Base-by-base conservation (phyloP, 2,113 vertebrate species). In the Ameiurus melas region DNA sequence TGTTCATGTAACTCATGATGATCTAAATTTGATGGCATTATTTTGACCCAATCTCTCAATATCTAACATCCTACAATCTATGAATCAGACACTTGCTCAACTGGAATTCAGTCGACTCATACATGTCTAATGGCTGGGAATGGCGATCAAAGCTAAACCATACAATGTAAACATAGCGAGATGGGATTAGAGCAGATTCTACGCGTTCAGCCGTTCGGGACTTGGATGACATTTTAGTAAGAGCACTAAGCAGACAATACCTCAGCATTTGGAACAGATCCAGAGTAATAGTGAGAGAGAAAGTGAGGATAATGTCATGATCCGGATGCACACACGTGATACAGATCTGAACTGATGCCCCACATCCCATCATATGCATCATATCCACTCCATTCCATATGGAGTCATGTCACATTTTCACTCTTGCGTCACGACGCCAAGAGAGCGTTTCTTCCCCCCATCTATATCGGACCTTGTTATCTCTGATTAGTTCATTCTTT, bases 401-500 rank as follows among this genome's bases (percentile, higher is more conserved):
- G 43, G 43, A 36, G 30, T 80, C 51, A 30, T 3, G n/a, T 55
- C 43, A 30, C 77, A 55, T 79, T n/a, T 30, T 17, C 27, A n/a
- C 16, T 55, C 39, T 30, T 20, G 79, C 36, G 51, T 55, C 47
- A 39, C 3, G 22, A 75, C 2, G 1, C 22, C 39, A 25, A 47
- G 39, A 4, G 6, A 78, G 75, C 22, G 14, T 17, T 51, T n/a
- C 43, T 78, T 53, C 43, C 25, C 39, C 71, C 70, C 9, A 5
- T 43, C 71, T 47, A 25, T 47, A 75, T 75, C 12, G 8, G 22
- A 75, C 20, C 71, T 78, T 53, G 75, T 68, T 33, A 84, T 53
- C 27, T 84, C 43, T 30, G 27, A 84, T 68, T 70, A 83, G 17
- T 43, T 83, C 36, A 17, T 83, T 57, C 19, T 83, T 83, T 27